Base-by-base conservation (phyloP, 2,888 invertebrate genomes). In the Ectemnius lituratus region DNA sequence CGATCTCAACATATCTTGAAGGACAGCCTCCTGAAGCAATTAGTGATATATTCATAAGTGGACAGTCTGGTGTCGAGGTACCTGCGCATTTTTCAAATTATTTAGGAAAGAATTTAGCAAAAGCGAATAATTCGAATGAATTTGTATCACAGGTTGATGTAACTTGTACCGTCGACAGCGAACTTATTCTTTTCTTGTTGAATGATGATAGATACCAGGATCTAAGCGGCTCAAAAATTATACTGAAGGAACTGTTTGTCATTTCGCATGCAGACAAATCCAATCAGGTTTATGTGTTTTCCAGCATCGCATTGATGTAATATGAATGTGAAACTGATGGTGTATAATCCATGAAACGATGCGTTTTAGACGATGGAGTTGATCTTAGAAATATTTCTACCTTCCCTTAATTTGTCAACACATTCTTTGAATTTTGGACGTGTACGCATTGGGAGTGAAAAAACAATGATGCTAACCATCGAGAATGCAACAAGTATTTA, bases 341-440 rank as follows among this genome's bases (percentile, higher is more conserved):
- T 49, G 0, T 5, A 59, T 37, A 37, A 62, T 13, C 61, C 11
- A 58, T 49, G 27, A 2, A 37, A 63, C 63, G 13, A 37, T 0
- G 61, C 52, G 56, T 83, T 86, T 45, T 56, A 88, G 88, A 23
- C 70, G 13, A 27, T 85, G 8, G 78, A 84, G 20, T 49, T 88
- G 58, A 74, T 79, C 67, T 66, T 88, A 49, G 73, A 82, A 65
- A 75, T 89, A 37, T 70, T 58, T 73, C 80, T 85, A 58, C 86
- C 88, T 4, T 46, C 78, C 13, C 63, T 89, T 11, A 76, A 79
- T 56, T 49, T 87, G 56, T 84, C 85, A 16, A 70, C 78, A 0
- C 69, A 77, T 18, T 70, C 49, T n/a, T 67, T 89, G 46, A 68
- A 87, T 62, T 89, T 88, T 78, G 86, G 82, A 11, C 27, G 70